phyloP scores from a whole-genome alignment of 92 coral and sea anemone genomes.

The Zoanthus gigantus region DNA sequence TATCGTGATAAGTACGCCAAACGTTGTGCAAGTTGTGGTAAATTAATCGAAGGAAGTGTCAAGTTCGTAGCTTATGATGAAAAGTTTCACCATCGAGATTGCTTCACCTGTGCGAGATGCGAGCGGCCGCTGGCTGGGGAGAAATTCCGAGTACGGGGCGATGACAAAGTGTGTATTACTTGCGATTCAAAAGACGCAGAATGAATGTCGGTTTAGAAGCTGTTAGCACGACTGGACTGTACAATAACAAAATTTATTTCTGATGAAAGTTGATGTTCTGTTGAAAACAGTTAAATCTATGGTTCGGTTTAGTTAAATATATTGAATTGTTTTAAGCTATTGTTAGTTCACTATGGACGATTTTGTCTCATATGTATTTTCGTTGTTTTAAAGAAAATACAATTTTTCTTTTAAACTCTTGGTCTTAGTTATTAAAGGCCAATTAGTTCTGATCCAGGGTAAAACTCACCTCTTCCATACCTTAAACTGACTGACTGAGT shows the following conservation, averaged over 20 bases:
- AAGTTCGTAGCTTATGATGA: constrained; percentile 97
- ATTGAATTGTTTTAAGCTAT: neutral
- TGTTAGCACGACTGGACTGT: neutral
- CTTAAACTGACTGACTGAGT: no score
- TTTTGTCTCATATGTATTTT: no score
- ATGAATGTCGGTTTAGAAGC: neutral
- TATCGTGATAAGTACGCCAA: constrained; percentile 92
- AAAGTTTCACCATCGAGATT: constrained; percentile 90
- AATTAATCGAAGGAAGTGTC: constrained; percentile 93
- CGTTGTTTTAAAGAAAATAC: no score
- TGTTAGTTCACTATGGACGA: no score
- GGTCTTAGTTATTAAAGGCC: no score
- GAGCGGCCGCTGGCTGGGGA: constrained; percentile 87
- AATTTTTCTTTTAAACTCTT: no score
- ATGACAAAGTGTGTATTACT: constrained; percentile 82
- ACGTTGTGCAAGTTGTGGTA: constrained; percentile 80
- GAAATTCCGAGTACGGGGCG: constrained; percentile 80
- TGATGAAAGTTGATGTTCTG: neutral
- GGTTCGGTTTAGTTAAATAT: neutral
- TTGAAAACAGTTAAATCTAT: neutral
- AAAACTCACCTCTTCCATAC: no score
- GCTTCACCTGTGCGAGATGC: constrained; percentile 94
- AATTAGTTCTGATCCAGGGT: no score
- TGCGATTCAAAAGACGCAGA: constrained; percentile 57
- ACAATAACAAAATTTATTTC: neutral